Conservation (phyloP, 2,888 invertebrate species). For the Antheraea assamensis region DNA sequence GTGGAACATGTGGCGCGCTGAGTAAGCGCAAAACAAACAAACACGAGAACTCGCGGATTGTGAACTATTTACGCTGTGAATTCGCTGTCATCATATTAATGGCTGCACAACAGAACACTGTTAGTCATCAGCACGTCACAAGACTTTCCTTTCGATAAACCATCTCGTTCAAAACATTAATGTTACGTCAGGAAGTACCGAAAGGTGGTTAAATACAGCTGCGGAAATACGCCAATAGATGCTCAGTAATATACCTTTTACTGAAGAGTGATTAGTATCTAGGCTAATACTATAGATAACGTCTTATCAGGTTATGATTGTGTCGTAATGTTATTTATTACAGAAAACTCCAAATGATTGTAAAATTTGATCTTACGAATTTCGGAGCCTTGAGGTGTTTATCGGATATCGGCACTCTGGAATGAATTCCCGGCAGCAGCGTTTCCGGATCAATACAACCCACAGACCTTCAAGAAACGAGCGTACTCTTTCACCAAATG, state of each 20-base stretch:
- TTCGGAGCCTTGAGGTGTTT: not conserved
- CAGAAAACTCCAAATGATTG: not conserved
- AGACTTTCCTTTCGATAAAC: not conserved
- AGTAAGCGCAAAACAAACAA: constrained; percentile 15
- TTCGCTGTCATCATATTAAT: not conserved
- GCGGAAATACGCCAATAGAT: not conserved
- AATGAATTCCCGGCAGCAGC: no score
- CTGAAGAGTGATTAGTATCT: not conserved
- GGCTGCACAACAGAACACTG: not conserved
- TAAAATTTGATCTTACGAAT: not conserved
- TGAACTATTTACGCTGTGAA: not conserved
- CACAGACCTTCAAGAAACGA: no score
- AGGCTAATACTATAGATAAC: not conserved
- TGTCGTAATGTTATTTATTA: not conserved
- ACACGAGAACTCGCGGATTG: constrained; percentile 12
- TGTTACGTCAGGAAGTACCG: not conserved
- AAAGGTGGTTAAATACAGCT: not conserved
- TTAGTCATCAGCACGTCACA: not conserved
- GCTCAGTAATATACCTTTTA: not conserved
- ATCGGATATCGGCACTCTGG: no score
- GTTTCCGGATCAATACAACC: no score
- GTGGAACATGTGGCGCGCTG: constrained; percentile 9
- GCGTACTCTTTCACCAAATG: no score
- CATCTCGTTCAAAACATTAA: not conserved
- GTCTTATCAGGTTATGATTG: not conserved